These are phyloP conservation scores for Prietella phreatophila DNA, from an alignment of 2,113 vertebrate genomes.

Conservation along the genomic window DNA sequence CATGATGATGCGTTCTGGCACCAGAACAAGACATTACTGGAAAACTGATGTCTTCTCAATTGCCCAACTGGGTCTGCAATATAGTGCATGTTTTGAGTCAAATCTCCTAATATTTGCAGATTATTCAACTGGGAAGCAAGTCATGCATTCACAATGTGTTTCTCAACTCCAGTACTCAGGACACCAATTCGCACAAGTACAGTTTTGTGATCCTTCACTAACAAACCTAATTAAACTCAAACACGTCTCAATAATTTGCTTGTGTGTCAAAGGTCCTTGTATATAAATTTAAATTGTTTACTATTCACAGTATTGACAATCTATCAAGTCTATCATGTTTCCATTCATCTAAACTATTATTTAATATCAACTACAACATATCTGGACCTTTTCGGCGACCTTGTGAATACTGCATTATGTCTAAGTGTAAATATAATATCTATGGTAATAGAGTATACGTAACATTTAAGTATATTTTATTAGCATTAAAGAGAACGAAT, in stretches of 20 bases:
- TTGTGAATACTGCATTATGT: neutral
- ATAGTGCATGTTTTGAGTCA: slow-evolving; percentile 15
- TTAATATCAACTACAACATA: neutral
- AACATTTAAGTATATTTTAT: neutral
- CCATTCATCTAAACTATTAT: neutral
- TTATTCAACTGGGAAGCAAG: neutral
- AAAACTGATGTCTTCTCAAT: slow-evolving; percentile 12
- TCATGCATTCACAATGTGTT: neutral
- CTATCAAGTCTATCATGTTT: neutral
- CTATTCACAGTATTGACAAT: neutral
- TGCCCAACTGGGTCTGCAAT: slow-evolving; percentile 1
- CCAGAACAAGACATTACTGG: neutral
- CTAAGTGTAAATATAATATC: neutral
- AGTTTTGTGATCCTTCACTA: neutral
- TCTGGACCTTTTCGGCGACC: neutral
- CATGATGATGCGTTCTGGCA: slow-evolving; percentile 30
- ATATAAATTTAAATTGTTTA: neutral
- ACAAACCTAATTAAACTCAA: neutral
- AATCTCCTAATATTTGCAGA: neutral
- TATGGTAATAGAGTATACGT: neutral
- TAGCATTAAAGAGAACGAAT: neutral
- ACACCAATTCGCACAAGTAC: neutral
- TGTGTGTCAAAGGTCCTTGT: neutral
- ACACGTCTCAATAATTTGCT: neutral
- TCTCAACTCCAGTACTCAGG: neutral